These are phyloP conservation scores for Leuctra nigra DNA, from an alignment of 2,888 invertebrate species.

Conservation along the genomic window DNA sequence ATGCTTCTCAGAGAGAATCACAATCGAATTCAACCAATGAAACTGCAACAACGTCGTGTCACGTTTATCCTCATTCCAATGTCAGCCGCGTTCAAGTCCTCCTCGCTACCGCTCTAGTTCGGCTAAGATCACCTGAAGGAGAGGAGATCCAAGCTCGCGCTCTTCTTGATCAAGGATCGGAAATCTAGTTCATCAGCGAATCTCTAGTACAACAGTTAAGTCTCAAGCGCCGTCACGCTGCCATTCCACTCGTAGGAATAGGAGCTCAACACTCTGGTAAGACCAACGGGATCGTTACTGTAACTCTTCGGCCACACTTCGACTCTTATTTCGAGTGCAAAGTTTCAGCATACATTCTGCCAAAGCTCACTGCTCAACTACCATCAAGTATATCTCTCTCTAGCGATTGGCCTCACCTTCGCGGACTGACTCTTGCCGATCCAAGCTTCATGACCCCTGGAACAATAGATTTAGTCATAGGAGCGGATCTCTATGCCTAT, in stretches of 20 bases:
- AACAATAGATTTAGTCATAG: conserved; percentile 27
- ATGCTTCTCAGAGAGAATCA: too few relatives aligned
- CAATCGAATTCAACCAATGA: too few relatives aligned
- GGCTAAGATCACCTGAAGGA: too few relatives aligned
- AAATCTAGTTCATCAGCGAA: background rate
- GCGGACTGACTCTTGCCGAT: conserved; percentile 23
- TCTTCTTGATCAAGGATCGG: too few relatives aligned
- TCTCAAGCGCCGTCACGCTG: background rate
- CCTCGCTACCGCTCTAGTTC: too few relatives aligned
- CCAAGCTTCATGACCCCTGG: conserved; percentile 24
- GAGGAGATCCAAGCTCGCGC: too few relatives aligned
- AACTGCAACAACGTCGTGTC: too few relatives aligned
- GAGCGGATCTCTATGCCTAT: conserved; percentile 26
- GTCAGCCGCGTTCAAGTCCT: too few relatives aligned
- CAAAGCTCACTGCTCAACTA: conserved; percentile 14
- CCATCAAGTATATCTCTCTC: background rate
- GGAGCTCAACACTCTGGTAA: conserved; percentile 10
- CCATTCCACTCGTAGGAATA: background rate
- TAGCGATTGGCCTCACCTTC: conserved; percentile 25
- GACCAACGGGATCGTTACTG: conserved; percentile 12
- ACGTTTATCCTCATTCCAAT: too few relatives aligned
- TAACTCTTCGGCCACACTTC: conserved; percentile 13
- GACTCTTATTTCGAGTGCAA: background rate
- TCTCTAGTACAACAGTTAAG: background rate
- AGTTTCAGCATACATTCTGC: conserved; percentile 9